Base-by-base conservation (phyloP, 2,888 invertebrate genomes). In the Epinotia brunnichana region DNA sequence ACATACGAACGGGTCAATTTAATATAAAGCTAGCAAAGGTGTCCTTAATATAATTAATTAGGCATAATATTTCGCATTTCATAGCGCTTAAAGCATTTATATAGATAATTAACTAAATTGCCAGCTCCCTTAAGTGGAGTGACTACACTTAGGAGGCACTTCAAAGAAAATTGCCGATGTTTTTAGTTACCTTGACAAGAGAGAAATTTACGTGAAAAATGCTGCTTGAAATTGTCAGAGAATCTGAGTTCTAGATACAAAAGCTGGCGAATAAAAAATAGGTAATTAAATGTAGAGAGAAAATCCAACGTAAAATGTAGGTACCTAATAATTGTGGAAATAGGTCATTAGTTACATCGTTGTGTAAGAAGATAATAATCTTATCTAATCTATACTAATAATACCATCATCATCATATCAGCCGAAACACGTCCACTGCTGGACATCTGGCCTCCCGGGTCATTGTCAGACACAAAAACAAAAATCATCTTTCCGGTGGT, bases 41-140 rank as follows among this genome's bases (percentile, higher is more conserved):
- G 68, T 41, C 44, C 39, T 57, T 74, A 69, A 77, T 75, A 75
- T 79, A 78, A 79, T 82, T 79, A 72, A 68, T 72, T 72, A 15
- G 74, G 74, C 70, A 76, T 81, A 80, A 83, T 82, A 84, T 83
- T 83, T 83, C 80, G 79, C 84, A 82, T 83, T 84, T 83, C 82
- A 83, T 83, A 84, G 82, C 85, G 81, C 79, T 86, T 83, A 82
- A 83, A 82, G 82, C 82, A 68, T 83, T 86, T 86, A 87, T 87
- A 85, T 86, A 85, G 84, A 84, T 86, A 87, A 90, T 89, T 89
- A 86, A 79, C 75, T 78, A 85, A 90, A 90, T 89, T 88, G 84
- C 83, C 75, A 71, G 74, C 82, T 81, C 81, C 81, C 81, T 83
- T 81, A 83, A 83, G 80, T 83, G 78, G 79, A 81, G 83, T 80